A percentile compares a stretch with the other conserved stretches of the same genome.
These are phyloP conservation scores for Neoascia interrupta DNA, from an alignment of 2,888 invertebrate genomes.

Conservation along the genomic window DNA sequence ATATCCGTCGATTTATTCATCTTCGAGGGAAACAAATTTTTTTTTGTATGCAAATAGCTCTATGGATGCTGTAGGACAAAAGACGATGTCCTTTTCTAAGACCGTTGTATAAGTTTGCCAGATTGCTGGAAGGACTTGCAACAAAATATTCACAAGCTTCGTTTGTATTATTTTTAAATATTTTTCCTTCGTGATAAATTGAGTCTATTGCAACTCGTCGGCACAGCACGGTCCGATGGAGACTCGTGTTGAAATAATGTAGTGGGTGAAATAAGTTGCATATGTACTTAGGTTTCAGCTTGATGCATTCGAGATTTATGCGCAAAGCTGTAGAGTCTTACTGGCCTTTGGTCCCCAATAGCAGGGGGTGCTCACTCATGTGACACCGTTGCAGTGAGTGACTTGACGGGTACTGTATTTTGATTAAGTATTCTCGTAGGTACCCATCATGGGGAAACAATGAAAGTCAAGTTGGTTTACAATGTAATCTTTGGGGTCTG, in stretches of 20 bases:
- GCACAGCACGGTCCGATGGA: slow-evolving; percentile 8
- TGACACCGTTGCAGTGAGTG: slow-evolving; percentile 53
- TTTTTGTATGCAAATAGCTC: no score
- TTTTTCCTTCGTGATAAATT: slow-evolving; percentile 15
- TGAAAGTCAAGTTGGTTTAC: slow-evolving; percentile 2
- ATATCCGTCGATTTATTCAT: slow-evolving; percentile 21
- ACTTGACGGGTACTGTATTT: slow-evolving; percentile 26
- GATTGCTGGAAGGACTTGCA: not conserved
- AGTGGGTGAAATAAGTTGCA: slow-evolving; percentile 41
- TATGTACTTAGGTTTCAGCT: slow-evolving; percentile 33
- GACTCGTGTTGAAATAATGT: no score
- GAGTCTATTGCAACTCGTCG: not conserved
- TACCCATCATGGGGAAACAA: not conserved
- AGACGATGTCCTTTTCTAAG: no score
- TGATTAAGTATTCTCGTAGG: no score
- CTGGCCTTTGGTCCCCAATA: not conserved
- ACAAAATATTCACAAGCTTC: no score
- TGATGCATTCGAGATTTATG: slow-evolving; percentile 46
- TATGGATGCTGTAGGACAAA: no score
- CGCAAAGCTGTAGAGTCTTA: slow-evolving; percentile 3
- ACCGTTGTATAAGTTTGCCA: no score
- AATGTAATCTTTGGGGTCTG: no score
- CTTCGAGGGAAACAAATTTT: no score
- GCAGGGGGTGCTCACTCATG: slow-evolving; percentile 43
- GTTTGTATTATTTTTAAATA: not conserved